A percentile compares a stretch with the other conserved stretches of the same genome.
phyloP scores from a whole-genome alignment of 2,888 invertebrate species.

The Drosophila kambysellisi region DNA sequence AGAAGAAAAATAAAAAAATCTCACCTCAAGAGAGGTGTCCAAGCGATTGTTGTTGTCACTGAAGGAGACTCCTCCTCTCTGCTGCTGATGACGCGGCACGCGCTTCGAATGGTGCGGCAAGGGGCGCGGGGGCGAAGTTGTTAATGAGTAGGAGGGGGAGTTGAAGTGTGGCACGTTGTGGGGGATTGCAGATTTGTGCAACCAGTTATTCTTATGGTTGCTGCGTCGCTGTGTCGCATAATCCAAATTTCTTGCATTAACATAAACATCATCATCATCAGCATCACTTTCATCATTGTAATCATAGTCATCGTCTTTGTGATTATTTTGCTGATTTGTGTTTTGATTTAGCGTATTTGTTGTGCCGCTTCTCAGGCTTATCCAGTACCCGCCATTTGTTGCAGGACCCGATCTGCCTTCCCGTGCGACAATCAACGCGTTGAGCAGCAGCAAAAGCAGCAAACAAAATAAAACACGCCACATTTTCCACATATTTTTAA shows the following conservation, averaged over 20 bases:
- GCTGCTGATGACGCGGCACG: slow-evolving; percentile 57
- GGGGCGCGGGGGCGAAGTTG: slow-evolving; percentile 1
- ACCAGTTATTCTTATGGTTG: background rate
- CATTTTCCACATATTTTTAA: slow-evolving; percentile 10
- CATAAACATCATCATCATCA: background rate
- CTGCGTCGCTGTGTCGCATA: slow-evolving; percentile 3
- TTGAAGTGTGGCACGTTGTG: background rate
- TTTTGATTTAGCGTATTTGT: slow-evolving; percentile 16
- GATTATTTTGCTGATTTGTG: slow-evolving; percentile 18
- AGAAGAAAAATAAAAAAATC: slow-evolving; percentile 31
- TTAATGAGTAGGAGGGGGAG: background rate
- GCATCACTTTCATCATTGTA: slow-evolving; percentile 50
- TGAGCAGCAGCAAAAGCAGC: slow-evolving; percentile 3
- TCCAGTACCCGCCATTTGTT: slow-evolving; percentile 6
- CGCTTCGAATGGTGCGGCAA: slow-evolving; percentile 30
- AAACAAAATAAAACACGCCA: slow-evolving; percentile 2
- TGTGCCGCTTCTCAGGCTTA: slow-evolving; percentile 6
- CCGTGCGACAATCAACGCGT: background rate
- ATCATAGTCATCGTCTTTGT: slow-evolving; percentile 29
- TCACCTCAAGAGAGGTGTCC: slow-evolving; percentile 58
- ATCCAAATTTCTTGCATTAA: slow-evolving; percentile 7
- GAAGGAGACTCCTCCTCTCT: background rate
- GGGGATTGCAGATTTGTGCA: background rate
- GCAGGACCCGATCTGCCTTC: background rate
- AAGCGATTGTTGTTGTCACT: slow-evolving; percentile 43